Conservation (phyloP, 2,113 vertebrate species). For the Ictalurus furcatus region DNA sequence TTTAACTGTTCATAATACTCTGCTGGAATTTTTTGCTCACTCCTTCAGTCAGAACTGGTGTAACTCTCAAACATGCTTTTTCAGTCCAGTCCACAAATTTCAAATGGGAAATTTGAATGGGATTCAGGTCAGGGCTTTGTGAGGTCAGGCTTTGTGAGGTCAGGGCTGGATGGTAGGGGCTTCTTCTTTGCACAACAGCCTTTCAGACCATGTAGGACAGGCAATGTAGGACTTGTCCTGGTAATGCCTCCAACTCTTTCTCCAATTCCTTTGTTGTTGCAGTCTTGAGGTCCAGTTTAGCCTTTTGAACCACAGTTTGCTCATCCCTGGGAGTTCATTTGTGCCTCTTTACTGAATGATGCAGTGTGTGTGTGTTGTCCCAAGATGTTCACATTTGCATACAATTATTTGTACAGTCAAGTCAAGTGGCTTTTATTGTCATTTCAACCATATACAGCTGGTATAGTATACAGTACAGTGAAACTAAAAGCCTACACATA, state of each 20-base stretch:
- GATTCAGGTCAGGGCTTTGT: not conserved
- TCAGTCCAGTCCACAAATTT: not conserved
- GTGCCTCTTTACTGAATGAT: not conserved
- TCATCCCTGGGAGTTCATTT: not conserved
- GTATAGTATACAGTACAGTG: too few species aligned
- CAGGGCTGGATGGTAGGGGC: not conserved
- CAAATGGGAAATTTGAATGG: too few species aligned
- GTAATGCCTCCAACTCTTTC: not conserved
- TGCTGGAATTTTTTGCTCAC: not conserved
- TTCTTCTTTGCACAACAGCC: not conserved
- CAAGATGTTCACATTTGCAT: not conserved
- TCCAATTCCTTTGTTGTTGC: not conserved
- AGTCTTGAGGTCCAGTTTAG: not conserved
- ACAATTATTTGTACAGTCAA: not conserved
- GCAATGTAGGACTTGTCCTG: not conserved
- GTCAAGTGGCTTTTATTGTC: too few species aligned
- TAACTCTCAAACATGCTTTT: not conserved
- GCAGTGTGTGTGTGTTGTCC: not conserved
- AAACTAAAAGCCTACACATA: too few species aligned
- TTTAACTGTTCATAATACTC: not conserved
- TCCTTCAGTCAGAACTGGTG: not conserved
- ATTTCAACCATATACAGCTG: too few species aligned
- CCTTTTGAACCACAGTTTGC: not conserved
- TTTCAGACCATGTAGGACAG: not conserved
- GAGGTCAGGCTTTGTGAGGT: not conserved